Percentiles rank a stretch among this genome's conserved stretches.
Evolutionary conservation across 2,113 vertebrate species (phyloP).

Genomic region (Ceyx margarethae): DNA sequence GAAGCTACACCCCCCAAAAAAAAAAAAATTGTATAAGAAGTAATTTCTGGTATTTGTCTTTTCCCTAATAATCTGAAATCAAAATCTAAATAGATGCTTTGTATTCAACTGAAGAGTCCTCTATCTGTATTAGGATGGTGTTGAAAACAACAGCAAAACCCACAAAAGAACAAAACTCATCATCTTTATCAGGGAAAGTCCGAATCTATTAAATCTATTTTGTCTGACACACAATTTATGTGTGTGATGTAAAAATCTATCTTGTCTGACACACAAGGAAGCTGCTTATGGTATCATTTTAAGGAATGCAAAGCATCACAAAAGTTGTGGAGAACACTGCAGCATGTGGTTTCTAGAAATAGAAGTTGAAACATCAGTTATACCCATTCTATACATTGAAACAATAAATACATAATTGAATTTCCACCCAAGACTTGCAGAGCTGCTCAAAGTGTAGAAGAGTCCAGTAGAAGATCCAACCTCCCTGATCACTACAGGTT

Average conservation of each 20-base stretch:
- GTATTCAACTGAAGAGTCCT: neutral
- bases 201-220: neutral
- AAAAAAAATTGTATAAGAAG: neutral
- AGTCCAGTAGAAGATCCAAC: neutral
- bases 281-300: neutral
- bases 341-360: neutral
- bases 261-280: neutral
- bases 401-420: neutral
- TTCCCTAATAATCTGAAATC: neutral
- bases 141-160: neutral
- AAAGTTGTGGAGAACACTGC: neutral
- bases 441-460: neutral
- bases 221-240: neutral
- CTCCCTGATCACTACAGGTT: neutral
- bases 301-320: neutral
- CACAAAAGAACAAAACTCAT: neutral
- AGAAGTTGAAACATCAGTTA: neutral
- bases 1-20: neutral
- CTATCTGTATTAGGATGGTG: neutral
- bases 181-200: neutral
- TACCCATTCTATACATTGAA: neutral
- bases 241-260: neutral
- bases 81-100: neutral
- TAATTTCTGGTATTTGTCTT: neutral
- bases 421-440: neutral